phyloP scores from a whole-genome alignment of 2,113 vertebrate species.

The Bungarus multicinctus region DNA sequence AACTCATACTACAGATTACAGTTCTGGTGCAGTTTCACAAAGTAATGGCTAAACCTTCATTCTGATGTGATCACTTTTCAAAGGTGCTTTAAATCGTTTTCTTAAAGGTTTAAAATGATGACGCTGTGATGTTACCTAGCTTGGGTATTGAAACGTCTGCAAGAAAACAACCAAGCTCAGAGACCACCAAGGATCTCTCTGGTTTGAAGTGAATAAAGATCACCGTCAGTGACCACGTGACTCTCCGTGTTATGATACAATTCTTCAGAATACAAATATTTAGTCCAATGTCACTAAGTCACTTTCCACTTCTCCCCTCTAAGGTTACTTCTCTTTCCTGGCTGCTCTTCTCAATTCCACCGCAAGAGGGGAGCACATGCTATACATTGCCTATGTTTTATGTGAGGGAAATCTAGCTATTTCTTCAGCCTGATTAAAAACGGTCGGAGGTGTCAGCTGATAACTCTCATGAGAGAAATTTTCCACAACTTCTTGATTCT shows the following conservation, averaged over 20 bases:
- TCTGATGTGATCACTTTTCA: not conserved
- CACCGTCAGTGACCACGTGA: not conserved
- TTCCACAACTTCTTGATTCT: not conserved
- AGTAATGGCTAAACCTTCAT: too few species aligned
- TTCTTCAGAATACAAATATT: not conserved
- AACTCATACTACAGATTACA: not conserved
- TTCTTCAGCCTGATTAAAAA: conserved; percentile 5
- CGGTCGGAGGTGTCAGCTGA: not conserved
- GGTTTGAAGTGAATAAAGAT: not conserved
- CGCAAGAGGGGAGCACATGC: conserved; percentile 24
- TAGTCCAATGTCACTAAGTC: not conserved
- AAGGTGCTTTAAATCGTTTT: not conserved
- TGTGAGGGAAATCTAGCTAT: not conserved
- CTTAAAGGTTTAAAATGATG: not conserved
- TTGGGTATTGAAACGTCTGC: not conserved
- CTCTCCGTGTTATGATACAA: not conserved
- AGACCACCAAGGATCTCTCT: not conserved
- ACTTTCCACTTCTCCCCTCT: not conserved
- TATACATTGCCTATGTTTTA: not conserved
- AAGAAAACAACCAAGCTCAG: not conserved
- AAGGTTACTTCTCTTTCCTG: not conserved
- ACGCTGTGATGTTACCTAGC: not conserved
- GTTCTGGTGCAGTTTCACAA: not conserved
- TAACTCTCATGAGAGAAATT: not conserved
- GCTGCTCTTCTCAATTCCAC: not conserved